Evolutionary conservation across 2,888 invertebrate species (phyloP).

Genomic region (Formica aserva): DNA sequence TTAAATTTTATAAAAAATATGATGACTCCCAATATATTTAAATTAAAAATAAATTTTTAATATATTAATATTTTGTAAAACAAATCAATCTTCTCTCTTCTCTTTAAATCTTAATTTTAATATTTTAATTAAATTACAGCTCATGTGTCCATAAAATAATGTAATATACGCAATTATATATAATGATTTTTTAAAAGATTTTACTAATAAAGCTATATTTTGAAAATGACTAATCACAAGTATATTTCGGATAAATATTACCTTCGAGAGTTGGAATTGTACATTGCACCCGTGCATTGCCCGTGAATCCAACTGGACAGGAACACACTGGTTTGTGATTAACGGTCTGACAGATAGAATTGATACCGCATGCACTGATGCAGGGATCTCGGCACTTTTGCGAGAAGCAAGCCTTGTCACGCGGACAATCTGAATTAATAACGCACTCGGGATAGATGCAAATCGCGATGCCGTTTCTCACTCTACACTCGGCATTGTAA

Average conservation of each 20-base stretch:
- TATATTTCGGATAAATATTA: constrained; percentile 33
- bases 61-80: not conserved
- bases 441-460: constrained; percentile 95
- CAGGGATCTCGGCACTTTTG: constrained; percentile 95
- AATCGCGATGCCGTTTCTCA: constrained; percentile 90
- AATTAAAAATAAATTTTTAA: not conserved
- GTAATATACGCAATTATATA: not conserved
- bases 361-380: constrained; percentile 93
- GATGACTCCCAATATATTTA: not conserved
- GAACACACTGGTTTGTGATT: constrained; percentile 94
- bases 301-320: constrained; percentile 92
- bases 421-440: constrained; percentile 94
- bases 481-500: constrained; percentile 92
- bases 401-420: constrained; percentile 92
- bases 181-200: constrained; percentile 51
- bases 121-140: constrained; percentile 2
- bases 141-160: not conserved
- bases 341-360: constrained; percentile 92
- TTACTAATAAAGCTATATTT: constrained; percentile 25
- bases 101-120: not conserved
- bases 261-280: constrained; percentile 82
- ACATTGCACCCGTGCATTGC: constrained; percentile 92
- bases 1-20: constrained; percentile 7
- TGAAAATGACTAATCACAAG: constrained; percentile 13
- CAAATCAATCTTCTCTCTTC: not conserved